Base-by-base conservation (phyloP, 1,140 invertebrate genomes). In the Zophobas morio region DNA sequence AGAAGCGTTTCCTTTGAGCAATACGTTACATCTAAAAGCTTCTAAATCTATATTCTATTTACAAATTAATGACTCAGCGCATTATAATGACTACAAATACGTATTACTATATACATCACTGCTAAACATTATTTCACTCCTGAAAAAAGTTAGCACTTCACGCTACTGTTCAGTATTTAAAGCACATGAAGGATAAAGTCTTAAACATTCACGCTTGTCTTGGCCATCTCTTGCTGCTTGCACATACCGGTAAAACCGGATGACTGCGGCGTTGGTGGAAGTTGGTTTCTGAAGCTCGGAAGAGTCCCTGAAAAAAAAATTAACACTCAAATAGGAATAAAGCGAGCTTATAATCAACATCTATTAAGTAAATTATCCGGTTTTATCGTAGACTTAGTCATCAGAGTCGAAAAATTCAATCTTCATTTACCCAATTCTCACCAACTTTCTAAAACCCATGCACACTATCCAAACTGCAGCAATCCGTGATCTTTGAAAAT, bases 151-250 rank as follows among this genome's bases (percentile, higher is more conserved):
- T 37, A 63, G 35, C 60, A 66, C 60, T 42, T 3, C 35, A 42
- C 60, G 20, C 33, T 66, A 66, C 57, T 56, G 53, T 76, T 89
- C 89, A 0, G 88, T 90, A 77, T 88, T 89, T 77, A 91, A 88
- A 49, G 88, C 86, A 84, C 94, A 96, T 56, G 90, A 84, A 1
- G 93, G 90, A 84, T 95, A 95, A 0, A 91, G 82, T 81, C 87
- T 83, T 0, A 90, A 78, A 82, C 95, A 96, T 83, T 95, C 92
- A 77, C 92, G 92, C 79, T 92, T 89, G 76, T 95, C 93, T 87
- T 96, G 94, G 1, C 95, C 95, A 83, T 94, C 91, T 82, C 94
- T 90, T 1, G 95, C 95, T 0, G 95, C 93, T 83, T 92, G 91
- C 3, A 95, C 89, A 81, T 95, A 95, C 82, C 89, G 90, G 86